Conservation (phyloP, 2,888 invertebrate species). For the Malachius bipustulatus region DNA sequence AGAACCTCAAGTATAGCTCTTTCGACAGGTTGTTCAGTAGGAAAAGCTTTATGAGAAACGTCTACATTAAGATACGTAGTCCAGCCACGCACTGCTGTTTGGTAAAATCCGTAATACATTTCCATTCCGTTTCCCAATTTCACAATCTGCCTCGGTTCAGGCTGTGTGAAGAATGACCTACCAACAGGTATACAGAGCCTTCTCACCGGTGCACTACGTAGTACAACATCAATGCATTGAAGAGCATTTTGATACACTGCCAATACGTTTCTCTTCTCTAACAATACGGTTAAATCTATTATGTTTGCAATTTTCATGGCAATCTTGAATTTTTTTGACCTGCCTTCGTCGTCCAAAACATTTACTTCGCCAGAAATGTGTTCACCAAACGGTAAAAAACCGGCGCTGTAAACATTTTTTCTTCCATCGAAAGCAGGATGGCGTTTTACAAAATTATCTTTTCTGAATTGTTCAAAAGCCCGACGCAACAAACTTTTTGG, state of each 20-base stretch:
- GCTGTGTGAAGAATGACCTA: conserved; percentile 62
- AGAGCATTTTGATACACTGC: conserved; percentile 46
- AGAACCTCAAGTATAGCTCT: conserved; percentile 21
- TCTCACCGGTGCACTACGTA: conserved; percentile 48
- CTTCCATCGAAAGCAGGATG: conserved; percentile 62
- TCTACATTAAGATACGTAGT: conserved; percentile 85
- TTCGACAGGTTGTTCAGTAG: conserved; percentile 24
- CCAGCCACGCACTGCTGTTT: conserved; percentile 83
- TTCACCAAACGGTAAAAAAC: conserved; percentile 36
- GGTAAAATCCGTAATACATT: conserved; percentile 89
- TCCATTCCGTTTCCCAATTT: conserved; percentile 71
- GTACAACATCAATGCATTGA: conserved; percentile 76
- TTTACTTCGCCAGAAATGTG: conserved; percentile 28
- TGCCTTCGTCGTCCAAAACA: conserved; percentile 19
- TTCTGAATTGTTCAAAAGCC: conserved; percentile 32
- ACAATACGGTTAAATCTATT: conserved; percentile 37
- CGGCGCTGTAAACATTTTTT: conserved; percentile 51
- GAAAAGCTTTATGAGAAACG: conserved; percentile 72
- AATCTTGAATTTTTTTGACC: conserved; percentile 29
- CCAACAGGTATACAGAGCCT: conserved; percentile 48
- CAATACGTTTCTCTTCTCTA: conserved; percentile 16
- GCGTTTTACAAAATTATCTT: conserved; percentile 34
- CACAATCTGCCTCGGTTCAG: conserved; percentile 29
- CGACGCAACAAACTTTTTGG: conserved; percentile 50
- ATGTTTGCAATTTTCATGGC: conserved; percentile 42